Conservation (phyloP, 2,113 vertebrate genomes). For the Ophthalmotilapia sp. region DNA sequence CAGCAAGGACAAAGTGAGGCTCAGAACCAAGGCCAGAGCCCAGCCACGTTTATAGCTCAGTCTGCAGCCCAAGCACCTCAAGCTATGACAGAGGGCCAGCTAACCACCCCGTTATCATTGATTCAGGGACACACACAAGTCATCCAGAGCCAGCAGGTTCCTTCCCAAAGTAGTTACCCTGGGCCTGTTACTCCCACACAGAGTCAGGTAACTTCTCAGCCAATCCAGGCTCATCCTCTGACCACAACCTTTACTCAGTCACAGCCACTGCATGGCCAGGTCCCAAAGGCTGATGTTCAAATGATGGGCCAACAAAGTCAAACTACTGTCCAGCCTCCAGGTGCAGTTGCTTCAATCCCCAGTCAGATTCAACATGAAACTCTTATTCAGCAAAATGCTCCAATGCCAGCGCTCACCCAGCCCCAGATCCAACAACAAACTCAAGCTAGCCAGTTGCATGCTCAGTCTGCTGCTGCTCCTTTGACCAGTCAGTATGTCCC, state of each 20-base stretch:
- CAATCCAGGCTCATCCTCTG: slow-evolving; percentile 44
- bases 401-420: slow-evolving; percentile 33
- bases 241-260: slow-evolving; percentile 28
- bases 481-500: slow-evolving; percentile 45
- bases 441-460: slow-evolving; percentile 30
- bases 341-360: slow-evolving; percentile 5
- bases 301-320: slow-evolving; percentile 37
- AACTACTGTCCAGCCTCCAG: slow-evolving; percentile 25
- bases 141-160: slow-evolving; percentile 46
- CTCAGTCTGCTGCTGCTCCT: slow-evolving; percentile 23
- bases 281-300: slow-evolving; percentile 21
- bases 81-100: slow-evolving; percentile 20
- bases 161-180: slow-evolving; percentile 40
- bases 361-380: slow-evolving; percentile 37
- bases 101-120: slow-evolving; percentile 8
- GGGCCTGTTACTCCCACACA: slow-evolving; percentile 22
- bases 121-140: slow-evolving; percentile 39
- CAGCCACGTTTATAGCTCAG: slow-evolving; percentile 39
- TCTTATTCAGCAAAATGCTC: slow-evolving; percentile 32
- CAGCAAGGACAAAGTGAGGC: slow-evolving; percentile 52
- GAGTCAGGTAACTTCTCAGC: slow-evolving; percentile 36
- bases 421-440: slow-evolving; percentile 40
- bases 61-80: slow-evolving; percentile 23
- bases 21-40: slow-evolving; percentile 40
- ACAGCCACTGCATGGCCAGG: slow-evolving; percentile 18